Conservation (phyloP, 2,888 invertebrate genomes). For the Ectemnius continuus region DNA sequence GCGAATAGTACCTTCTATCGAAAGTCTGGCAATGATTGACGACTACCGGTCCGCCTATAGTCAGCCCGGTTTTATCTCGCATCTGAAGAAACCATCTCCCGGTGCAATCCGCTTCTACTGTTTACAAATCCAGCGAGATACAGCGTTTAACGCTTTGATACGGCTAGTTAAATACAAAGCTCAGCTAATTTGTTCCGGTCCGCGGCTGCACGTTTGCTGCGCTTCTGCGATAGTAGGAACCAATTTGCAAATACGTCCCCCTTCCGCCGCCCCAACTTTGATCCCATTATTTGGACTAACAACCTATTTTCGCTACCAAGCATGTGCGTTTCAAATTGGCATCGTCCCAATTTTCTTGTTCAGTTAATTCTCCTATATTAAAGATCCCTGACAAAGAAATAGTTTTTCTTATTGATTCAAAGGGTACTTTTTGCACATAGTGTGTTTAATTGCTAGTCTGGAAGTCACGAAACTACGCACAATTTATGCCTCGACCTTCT, state of each 20-base stretch:
- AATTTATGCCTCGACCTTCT: not conserved
- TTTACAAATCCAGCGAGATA: constrained; percentile 55
- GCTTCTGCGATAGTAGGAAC: constrained; percentile 38
- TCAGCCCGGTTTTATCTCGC: constrained; percentile 44
- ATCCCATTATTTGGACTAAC: no score
- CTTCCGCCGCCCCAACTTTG: not conserved
- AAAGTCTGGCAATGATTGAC: constrained; percentile 68
- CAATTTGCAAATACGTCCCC: constrained; percentile 33
- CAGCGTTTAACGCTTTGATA: constrained; percentile 63
- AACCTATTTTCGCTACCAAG: no score
- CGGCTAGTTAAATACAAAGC: constrained; percentile 68
- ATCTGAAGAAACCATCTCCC: constrained; percentile 58
- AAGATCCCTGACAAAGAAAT: no score
- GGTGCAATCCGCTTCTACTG: constrained; percentile 61
- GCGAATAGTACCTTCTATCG: constrained; percentile 56
- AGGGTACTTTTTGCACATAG: no score
- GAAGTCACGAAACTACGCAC: no score
- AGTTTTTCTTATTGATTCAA: no score
- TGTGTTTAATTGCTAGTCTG: no score
- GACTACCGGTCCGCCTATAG: constrained; percentile 65
- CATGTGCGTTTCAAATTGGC: no score
- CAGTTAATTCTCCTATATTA: no score
- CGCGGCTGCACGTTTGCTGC: constrained; percentile 54
- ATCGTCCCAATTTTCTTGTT: no score
- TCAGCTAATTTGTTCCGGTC: constrained; percentile 70